Evolutionary conservation across 2,797 vertebrate genomes (phyloP).

Genomic region (Telmatherina bonti): DNA sequence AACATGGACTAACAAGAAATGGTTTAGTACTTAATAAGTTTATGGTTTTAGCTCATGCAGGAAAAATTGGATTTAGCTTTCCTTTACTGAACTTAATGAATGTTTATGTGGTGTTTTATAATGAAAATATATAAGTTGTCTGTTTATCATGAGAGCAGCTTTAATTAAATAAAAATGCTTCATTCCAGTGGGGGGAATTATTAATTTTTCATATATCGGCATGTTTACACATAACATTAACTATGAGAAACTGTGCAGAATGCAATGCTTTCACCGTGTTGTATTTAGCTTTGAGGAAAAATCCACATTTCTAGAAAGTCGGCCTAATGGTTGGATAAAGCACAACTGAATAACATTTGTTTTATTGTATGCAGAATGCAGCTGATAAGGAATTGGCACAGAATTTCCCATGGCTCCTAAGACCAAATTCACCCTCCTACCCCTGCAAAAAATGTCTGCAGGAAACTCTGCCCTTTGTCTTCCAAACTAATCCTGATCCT

Average conservation of each 20-base stretch:
- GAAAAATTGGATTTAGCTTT: neutral
- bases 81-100: neutral
- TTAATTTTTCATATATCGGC: neutral
- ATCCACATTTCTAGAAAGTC: neutral
- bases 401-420: constrained; percentile 7
- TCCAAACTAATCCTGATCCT: constrained; percentile 57
- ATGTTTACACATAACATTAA: neutral
- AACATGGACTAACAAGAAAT: too few species aligned
- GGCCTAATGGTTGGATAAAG: neutral
- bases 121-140: neutral
- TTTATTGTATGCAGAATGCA: constrained; percentile 8
- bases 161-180: neutral
- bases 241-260: neutral
- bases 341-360: constrained; percentile 2
- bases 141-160: neutral
- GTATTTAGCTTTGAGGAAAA: neutral
- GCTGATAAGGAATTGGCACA: constrained; percentile 4
- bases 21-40: neutral
- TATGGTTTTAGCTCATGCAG: neutral
- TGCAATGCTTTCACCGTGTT: neutral
- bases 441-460: constrained; percentile 49
- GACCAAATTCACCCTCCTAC: constrained; percentile 38
- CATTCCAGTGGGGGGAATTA: neutral
- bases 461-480: constrained; percentile 75
- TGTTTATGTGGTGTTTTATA: neutral